A percentile compares a stretch with the other conserved stretches of the same genome.
Evolutionary conservation across 2,888 invertebrate genomes (phyloP).

Genomic region (Ypsolopha sequella): DNA sequence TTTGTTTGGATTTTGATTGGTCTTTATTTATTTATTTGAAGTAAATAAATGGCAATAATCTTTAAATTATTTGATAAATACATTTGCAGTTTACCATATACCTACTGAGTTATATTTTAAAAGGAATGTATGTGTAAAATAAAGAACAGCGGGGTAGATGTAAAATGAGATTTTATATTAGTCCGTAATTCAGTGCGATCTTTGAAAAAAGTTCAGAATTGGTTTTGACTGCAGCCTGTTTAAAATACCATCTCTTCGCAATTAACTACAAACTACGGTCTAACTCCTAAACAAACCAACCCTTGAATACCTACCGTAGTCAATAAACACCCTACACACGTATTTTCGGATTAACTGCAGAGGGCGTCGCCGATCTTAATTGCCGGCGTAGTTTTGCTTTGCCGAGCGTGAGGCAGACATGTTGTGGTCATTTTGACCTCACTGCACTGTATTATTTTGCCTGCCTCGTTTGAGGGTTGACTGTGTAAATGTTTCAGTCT

Average conservation of each 20-base stretch:
- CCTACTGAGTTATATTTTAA: no score
- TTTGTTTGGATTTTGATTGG: not conserved
- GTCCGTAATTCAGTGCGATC: no score
- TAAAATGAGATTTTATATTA: no score
- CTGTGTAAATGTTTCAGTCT: not conserved
- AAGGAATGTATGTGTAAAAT: no score
- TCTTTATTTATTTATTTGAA: no score
- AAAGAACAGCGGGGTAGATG: no score
- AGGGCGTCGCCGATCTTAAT: constrained; percentile 64
- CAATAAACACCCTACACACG: constrained; percentile 64
- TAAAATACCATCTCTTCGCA: no score
- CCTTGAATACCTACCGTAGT: constrained; percentile 40
- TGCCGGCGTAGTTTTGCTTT: constrained; percentile 42
- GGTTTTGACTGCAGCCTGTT: no score
- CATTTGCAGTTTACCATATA: no score
- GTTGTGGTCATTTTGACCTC: constrained; percentile 45
- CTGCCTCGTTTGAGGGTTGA: constrained; percentile 38
- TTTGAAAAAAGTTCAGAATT: no score
- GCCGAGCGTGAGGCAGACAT: constrained; percentile 6
- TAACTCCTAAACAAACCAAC: constrained; percentile 31
- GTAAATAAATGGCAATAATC: no score
- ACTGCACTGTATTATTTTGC: constrained; percentile 54
- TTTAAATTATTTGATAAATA: no score
- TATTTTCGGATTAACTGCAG: constrained; percentile 64
- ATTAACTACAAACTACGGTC: not conserved